These are phyloP conservation scores for Hypotaenidia philippensis DNA, from an alignment of 2,797 vertebrate genomes.

Conservation along the genomic window DNA sequence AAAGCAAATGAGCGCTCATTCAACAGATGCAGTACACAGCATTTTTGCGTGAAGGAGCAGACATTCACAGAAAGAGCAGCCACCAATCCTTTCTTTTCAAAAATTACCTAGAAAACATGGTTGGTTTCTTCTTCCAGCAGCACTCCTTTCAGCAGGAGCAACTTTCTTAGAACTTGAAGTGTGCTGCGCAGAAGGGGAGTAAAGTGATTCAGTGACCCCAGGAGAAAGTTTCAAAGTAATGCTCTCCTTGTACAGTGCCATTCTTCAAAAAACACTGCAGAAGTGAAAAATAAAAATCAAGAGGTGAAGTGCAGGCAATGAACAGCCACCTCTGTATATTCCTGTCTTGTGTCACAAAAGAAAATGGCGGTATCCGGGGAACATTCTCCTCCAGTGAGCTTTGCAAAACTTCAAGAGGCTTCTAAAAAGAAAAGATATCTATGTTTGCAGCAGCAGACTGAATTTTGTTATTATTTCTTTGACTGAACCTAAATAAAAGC, in stretches of 20 bases:
- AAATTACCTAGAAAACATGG: neutral
- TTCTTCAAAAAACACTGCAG: neutral
- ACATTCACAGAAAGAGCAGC: neutral
- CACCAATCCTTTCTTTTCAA: neutral
- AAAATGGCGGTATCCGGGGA: neutral
- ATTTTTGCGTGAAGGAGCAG: neutral
- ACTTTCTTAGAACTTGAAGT: neutral
- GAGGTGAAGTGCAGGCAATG: neutral
- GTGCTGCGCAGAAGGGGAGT: neutral
- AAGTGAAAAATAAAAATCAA: neutral
- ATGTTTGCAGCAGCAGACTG: neutral
- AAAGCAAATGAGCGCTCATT: neutral
- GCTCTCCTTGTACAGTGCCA: neutral
- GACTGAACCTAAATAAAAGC: neutral
- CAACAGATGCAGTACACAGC: neutral
- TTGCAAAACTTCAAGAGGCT: neutral
- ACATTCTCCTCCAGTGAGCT: neutral
- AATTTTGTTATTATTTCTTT: neutral
- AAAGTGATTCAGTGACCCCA: neutral
- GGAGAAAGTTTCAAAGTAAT: conserved; percentile 1
- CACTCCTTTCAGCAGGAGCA: neutral
- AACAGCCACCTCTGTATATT: neutral
- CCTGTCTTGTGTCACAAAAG: neutral
- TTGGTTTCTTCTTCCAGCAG: neutral
- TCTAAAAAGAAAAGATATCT: neutral